A percentile compares a stretch with the other conserved stretches of the same genome.
These are phyloP conservation scores for Podocnemis expansa DNA, from an alignment of 2,113 vertebrate genomes.

Conservation along the genomic window DNA sequence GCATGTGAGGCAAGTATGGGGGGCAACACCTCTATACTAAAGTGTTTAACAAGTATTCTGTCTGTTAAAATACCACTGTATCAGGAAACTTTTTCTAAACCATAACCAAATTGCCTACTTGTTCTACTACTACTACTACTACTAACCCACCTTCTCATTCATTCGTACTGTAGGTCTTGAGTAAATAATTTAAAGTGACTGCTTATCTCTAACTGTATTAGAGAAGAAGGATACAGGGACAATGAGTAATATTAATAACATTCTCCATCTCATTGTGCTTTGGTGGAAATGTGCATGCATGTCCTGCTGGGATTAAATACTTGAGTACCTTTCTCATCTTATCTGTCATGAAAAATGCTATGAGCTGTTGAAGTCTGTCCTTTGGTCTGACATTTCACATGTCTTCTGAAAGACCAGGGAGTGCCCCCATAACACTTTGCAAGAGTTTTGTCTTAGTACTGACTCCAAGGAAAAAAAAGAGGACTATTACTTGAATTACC, in stretches of 20 bases:
- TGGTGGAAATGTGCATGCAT: background rate
- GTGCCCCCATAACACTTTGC: background rate
- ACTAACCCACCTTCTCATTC: background rate
- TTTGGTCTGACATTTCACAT: background rate
- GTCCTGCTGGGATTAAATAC: background rate
- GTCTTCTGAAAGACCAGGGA: background rate
- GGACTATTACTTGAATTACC: background rate
- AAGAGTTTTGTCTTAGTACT: background rate
- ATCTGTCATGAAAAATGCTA: background rate
- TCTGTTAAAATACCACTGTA: background rate
- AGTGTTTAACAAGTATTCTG: background rate
- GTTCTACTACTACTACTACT: background rate
- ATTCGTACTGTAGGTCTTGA: background rate
- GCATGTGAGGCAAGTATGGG: background rate
- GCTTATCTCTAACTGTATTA: background rate
- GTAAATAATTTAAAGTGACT: background rate
- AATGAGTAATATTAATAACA: background rate
- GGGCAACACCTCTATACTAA: background rate
- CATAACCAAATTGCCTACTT: background rate
- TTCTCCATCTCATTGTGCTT: background rate
- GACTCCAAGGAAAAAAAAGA: background rate
- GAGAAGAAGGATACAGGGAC: background rate
- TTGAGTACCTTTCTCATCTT: fast-evolving
- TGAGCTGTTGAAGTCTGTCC: background rate
- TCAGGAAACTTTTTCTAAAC: background rate